These are phyloP conservation scores for Cacatua alba DNA, from an alignment of 2,113 vertebrate genomes.

Conservation along the genomic window DNA sequence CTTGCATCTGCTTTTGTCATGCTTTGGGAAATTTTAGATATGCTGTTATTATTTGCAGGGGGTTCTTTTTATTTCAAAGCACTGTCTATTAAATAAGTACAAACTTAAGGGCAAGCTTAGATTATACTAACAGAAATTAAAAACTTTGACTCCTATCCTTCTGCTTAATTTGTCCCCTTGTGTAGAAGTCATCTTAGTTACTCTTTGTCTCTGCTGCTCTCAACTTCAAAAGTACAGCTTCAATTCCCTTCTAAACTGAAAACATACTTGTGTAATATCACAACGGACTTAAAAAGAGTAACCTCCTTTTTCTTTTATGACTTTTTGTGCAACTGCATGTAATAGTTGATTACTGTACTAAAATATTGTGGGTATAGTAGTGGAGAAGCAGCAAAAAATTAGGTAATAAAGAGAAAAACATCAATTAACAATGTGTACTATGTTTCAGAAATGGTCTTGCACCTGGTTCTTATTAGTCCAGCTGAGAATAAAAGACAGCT, in stretches of 20 bases:
- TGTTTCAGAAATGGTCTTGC: slow-evolving; percentile 15
- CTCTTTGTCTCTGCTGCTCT: not conserved
- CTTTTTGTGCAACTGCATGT: not conserved
- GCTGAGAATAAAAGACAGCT: slow-evolving; percentile 44
- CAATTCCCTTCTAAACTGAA: not conserved
- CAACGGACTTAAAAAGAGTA: not conserved
- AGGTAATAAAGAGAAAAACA: not conserved
- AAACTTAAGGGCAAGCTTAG: not conserved
- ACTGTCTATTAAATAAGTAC: not conserved
- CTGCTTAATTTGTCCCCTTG: not conserved
- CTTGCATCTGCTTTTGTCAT: not conserved
- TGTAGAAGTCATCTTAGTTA: not conserved
- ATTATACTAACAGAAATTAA: not conserved
- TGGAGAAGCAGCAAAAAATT: not conserved
- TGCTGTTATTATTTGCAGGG: not conserved
- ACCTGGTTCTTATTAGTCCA: slow-evolving; percentile 40
- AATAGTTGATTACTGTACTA: not conserved
- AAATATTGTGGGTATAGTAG: slow-evolving; percentile 1
- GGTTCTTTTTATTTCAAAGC: not conserved
- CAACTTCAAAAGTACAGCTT: not conserved
- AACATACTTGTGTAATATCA: not conserved
- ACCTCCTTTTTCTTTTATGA: not conserved
- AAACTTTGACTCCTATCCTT: not conserved
- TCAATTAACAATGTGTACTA: not conserved
- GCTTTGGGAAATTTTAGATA: not conserved